Evolutionary conservation across 2,797 vertebrate species (phyloP), one percentile per base, ranked within the genome.

Genomic region (Sebastes vulpes): DNA sequence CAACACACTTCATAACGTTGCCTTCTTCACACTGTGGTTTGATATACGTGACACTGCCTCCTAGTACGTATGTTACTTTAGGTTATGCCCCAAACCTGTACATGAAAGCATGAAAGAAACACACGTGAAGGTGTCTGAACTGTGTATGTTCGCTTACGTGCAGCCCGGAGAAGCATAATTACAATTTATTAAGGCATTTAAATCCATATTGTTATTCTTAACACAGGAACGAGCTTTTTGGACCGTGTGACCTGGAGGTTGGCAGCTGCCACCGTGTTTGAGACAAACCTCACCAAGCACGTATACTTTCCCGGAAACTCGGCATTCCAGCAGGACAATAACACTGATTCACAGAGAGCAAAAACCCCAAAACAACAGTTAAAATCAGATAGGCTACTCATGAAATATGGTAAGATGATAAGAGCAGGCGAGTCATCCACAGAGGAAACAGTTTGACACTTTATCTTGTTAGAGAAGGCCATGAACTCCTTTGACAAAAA

Each of bases 221-320:
- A 50, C 61, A 52, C 26, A n/a, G 38, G 20, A 56, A 75, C 26
- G 77, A 70, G 20, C 38, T 72, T 58, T 66, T 52, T 60, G 32
- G 48, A 29, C 9, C 7, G 18, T 56, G 56, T 63, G 52, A 75
- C 31, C 57, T 6, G 54, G 29, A 72, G 28, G 18, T 20, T 29
- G 32, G 21, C 57, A 65, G 65, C 56, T 73, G 66, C 52, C 58
- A 54, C 54, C 50, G 72, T 83, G 61, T 86, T 89, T 64, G 82
- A 60, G 87, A 50, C 42, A 79, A 82, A 53, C 63, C 23, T 82
- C 81, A 75, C 83, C 71, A 29, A 72, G 72, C 57, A 80, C 65
- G 58, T 79, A 65, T 71, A 72, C 74, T 67, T 90, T 88, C 60
- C 72, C 64, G 76, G 78, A 87, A 88, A 61, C 50, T 35, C 38